Evolutionary conservation across 2,113 vertebrate species (phyloP).

Genomic region (Corvus hawaiiensis): DNA sequence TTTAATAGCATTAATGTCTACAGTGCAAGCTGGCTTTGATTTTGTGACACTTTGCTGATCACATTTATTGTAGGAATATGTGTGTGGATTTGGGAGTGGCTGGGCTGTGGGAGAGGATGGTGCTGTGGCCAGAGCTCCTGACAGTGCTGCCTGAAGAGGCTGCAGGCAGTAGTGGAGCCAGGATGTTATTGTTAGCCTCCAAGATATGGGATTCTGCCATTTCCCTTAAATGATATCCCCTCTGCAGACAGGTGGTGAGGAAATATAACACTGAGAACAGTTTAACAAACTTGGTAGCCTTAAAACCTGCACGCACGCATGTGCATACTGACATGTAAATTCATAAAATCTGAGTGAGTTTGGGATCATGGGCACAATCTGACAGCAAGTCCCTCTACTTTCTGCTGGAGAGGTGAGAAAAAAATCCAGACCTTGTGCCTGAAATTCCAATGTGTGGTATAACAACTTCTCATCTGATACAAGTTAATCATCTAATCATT

Average conservation of each 20-base stretch:
- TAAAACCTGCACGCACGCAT: neutral
- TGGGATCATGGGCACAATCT: neutral
- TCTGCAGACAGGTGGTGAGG: neutral
- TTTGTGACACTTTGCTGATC: neutral
- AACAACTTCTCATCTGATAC: neutral
- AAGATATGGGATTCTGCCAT: neutral
- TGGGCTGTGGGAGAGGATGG: neutral
- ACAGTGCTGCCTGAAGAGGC: neutral
- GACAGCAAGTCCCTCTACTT: neutral
- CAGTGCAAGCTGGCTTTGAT: neutral
- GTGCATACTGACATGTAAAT: fast-evolving
- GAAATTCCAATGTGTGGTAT: neutral
- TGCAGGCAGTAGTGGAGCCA: neutral
- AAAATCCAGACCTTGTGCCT: neutral
- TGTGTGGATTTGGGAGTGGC: neutral
- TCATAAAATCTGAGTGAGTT: neutral
- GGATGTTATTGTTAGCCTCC: neutral
- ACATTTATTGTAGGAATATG: neutral
- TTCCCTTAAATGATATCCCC: neutral
- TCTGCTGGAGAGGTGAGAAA: neutral
- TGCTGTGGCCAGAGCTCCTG: neutral
- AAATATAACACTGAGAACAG: neutral
- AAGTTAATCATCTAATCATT: neutral
- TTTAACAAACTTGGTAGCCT: neutral
- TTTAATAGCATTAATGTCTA: neutral